Evolutionary conservation across 2,797 vertebrate genomes (phyloP).

Genomic region (Malacoctenus gilli): DNA sequence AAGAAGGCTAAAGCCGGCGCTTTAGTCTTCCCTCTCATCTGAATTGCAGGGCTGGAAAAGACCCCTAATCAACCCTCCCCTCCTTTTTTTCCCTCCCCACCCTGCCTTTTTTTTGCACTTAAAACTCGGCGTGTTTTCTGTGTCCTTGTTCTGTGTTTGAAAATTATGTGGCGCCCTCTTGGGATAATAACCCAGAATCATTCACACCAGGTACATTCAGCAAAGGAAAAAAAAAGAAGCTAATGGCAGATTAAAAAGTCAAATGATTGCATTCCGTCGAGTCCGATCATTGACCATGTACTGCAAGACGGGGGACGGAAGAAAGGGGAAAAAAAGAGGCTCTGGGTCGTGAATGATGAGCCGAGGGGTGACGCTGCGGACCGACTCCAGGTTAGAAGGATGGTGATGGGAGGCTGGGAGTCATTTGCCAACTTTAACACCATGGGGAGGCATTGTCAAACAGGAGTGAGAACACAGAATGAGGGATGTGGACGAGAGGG

Average conservation of each 20-base stretch:
- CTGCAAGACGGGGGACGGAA: conserved; percentile 63
- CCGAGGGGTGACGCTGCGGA: conserved; percentile 47
- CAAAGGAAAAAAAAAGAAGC: conserved; percentile 19
- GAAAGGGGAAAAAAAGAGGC: conserved; percentile 43
- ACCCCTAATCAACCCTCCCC: conserved; percentile 27
- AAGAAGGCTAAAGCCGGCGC: conserved; percentile 3
- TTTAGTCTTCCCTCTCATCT: conserved; percentile 12
- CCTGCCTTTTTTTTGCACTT: conserved; percentile 35
- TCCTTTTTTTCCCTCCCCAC: conserved; percentile 4
- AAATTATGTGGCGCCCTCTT: conserved; percentile 49
- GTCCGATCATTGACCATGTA: conserved; percentile 45
- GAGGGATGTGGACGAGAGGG: conserved; percentile 31
- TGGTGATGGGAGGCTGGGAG: conserved; percentile 57
- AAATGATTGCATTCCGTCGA: conserved; percentile 22
- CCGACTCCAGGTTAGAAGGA: conserved; percentile 61
- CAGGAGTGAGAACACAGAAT: conserved; percentile 63
- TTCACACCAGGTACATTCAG: conserved; percentile 41
- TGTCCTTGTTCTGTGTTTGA: conserved; percentile 38
- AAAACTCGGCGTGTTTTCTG: conserved; percentile 39
- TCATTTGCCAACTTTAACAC: conserved; percentile 74
- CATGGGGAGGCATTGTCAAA: conserved; percentile 67
- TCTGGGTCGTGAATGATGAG: conserved; percentile 64
- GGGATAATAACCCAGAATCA: conserved; percentile 34
- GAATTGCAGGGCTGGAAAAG: conserved; percentile 31
- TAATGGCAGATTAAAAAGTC: conserved; percentile 28